phyloP scores from a whole-genome alignment of 2,797 vertebrate genomes.

The Chaetophractus vellerosus region DNA sequence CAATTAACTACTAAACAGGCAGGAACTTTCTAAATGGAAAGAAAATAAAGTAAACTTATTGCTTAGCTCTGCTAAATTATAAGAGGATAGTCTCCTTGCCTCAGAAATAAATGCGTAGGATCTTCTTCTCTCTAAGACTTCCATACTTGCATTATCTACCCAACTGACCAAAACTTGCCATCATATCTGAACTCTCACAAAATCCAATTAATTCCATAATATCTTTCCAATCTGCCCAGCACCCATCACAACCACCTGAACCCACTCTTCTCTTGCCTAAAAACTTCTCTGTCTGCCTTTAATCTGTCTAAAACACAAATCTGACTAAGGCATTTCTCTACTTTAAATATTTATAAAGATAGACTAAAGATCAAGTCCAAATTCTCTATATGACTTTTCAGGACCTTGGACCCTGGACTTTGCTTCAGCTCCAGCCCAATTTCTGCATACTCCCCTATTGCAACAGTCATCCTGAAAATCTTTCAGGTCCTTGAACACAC shows the following conservation, averaged over 20 bases:
- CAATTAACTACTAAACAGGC: no score
- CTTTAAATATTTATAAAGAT: not conserved
- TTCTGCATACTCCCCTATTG: not conserved
- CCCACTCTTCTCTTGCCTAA: not conserved
- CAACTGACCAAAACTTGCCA: not conserved
- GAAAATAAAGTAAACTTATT: not conserved
- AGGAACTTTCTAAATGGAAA: no score
- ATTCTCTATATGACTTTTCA: not conserved
- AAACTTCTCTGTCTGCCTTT: no score
- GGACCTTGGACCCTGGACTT: not conserved
- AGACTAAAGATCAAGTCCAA: no score
- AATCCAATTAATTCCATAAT: not conserved
- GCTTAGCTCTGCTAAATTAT: not conserved
- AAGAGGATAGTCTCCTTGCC: not conserved
- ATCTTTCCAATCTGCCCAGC: not conserved
- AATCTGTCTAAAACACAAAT: not conserved
- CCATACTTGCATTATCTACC: not conserved
- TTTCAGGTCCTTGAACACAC: not conserved
- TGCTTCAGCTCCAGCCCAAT: not conserved
- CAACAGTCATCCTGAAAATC: not conserved
- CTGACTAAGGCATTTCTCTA: not conserved
- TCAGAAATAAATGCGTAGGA: not conserved
- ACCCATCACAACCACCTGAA: not conserved
- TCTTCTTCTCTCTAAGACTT: not conserved
- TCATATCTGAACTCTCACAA: not conserved